Base-by-base conservation (phyloP, 1,140 invertebrate genomes). In the Hydropsyche tenuis region DNA sequence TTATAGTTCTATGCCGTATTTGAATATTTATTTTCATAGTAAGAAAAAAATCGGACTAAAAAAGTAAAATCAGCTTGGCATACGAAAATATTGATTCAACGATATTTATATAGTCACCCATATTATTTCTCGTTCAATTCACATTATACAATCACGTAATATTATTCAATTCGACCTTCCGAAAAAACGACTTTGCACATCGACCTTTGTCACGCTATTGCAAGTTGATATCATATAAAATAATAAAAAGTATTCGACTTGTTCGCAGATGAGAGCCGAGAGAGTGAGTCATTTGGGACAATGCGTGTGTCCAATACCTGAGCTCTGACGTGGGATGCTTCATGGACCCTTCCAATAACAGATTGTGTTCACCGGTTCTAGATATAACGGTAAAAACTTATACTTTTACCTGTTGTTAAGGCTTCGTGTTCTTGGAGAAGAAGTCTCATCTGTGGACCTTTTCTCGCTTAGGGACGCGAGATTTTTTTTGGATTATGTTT, bases 381-480 rank as follows among this genome's bases (percentile, higher is more conserved):
- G 48, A 56, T 56, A 56, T 70, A 70, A 70, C 68, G 68, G 68
- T 70, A 70, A 70, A 70, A 70, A 56, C 68, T 65, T 65, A 65
- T 65, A 65, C 63, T 70, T 70, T 69, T 70, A 70, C 68, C 68
- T 70, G 68, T 27, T 37, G 30, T 37, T 37, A 9, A 9, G 30
- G 3, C 20, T 56, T 48, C 16, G 16, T 16, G 37, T 16, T 16
- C 60, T 65, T 43, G 43, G 30, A 1, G 37, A 25, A 14, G 56
- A 25, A 14, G 37, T 53, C n/a, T n/a, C n/a, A n/a, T n/a, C n/a
- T n/a, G n/a, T n/a, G n/a, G 3, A 37, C 30, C 30, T 37, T 37
- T 9, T 37, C 48, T 51, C 14, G 4, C 3, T 4, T 14, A 51
- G 20, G 48, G 3, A n/a, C 14, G 14, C 48, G 4, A 51, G 14